A percentile compares a stretch with the other conserved stretches of the same genome.
phyloP scores from a whole-genome alignment of 1,140 invertebrate species.

The Drosophila prosaltans region DNA sequence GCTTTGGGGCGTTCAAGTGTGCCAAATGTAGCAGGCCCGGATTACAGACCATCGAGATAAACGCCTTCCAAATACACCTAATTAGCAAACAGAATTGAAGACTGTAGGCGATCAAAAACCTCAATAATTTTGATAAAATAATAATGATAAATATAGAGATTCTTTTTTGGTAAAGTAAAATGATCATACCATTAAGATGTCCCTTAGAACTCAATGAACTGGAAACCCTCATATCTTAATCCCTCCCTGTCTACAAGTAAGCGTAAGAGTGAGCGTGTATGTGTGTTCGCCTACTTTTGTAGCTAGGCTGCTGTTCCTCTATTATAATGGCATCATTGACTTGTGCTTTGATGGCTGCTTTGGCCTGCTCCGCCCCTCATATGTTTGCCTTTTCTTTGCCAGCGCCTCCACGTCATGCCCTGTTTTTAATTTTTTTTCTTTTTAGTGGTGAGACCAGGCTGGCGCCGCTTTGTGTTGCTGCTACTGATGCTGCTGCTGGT shows the following conservation, averaged over 20 bases:
- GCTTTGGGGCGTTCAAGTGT: constrained; percentile 39
- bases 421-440: constrained; percentile 17
- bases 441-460: constrained; percentile 30
- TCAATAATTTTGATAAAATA: no score
- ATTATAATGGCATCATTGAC: constrained; percentile 78
- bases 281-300: constrained; percentile 51
- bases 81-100: no score
- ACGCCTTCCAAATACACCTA: no score
- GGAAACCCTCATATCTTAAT: background rate
- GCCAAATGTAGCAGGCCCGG: background rate
- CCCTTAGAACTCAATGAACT: background rate
- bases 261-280: no score
- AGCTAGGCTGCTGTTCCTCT: constrained; percentile 33
- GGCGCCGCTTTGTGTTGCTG: constrained; percentile 32
- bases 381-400: constrained; percentile 22
- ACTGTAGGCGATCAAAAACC: no score
- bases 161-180: no score
- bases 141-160: no score
- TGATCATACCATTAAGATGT: no score
- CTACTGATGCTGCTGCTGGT: constrained; percentile 13
- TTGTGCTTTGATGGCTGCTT: constrained; percentile 64
- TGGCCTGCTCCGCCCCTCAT: constrained; percentile 31
- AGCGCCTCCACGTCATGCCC: constrained; percentile 36
- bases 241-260: constrained; percentile 15
- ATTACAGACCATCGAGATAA: background rate